phyloP scores from a whole-genome alignment of 2,113 vertebrate genomes.

The Hypocryptadius cinnamomeus region DNA sequence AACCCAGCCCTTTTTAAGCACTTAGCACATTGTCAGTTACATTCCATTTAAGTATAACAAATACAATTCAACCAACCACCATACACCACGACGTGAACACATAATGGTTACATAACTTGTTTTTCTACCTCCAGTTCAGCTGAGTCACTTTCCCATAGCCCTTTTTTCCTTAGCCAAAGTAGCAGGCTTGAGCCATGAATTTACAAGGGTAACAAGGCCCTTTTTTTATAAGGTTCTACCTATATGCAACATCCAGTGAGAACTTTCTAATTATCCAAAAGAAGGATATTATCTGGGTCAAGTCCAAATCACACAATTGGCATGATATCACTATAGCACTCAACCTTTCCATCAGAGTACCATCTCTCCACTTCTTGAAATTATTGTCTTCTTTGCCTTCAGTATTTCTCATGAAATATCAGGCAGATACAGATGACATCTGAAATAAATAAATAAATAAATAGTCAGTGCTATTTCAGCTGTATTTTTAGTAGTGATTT shows the following conservation, averaged over 20 bases:
- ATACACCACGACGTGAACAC: accelerated
- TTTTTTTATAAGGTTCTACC: background rate
- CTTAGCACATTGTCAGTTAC: background rate
- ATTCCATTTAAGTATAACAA: background rate
- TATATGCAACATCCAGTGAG: background rate
- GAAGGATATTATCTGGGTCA: background rate
- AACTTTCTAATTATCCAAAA: slow-evolving; percentile 7
- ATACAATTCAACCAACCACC: background rate
- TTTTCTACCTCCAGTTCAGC: background rate
- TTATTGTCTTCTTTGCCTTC: background rate
- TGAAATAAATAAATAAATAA: background rate
- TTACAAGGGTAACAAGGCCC: background rate
- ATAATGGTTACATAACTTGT: no score
- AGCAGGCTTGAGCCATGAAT: background rate
- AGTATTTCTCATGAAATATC: background rate
- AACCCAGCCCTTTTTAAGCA: background rate
- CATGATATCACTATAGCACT: background rate
- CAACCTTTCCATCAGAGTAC: background rate
- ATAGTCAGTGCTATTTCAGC: background rate
- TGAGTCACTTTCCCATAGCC: background rate
- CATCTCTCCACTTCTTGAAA: background rate
- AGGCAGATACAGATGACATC: background rate
- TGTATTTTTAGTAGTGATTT: background rate
- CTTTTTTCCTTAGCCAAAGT: background rate
- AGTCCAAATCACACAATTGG: background rate